These are phyloP conservation scores for Falco naumanni DNA, from an alignment of 2,797 vertebrate species.

Conservation along the genomic window DNA sequence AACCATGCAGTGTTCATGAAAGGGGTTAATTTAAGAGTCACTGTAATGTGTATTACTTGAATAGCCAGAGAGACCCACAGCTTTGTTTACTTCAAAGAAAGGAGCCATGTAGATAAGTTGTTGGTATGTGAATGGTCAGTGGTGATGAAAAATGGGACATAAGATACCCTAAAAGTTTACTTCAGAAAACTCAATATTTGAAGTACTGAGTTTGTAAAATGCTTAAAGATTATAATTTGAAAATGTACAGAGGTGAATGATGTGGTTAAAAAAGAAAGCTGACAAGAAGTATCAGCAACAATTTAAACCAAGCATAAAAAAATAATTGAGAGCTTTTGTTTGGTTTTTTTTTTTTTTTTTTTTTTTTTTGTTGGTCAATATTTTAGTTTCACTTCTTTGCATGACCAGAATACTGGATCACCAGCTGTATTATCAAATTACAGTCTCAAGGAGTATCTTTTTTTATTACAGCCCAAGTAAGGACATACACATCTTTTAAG, in stretches of 20 bases:
- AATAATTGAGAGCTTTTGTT: not conserved
- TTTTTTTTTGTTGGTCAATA: not conserved
- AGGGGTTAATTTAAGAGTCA: not conserved
- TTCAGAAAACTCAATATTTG: not conserved
- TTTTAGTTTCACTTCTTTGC: not conserved
- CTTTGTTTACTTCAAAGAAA: constrained; percentile 32
- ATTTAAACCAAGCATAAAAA: not conserved
- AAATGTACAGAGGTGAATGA: not conserved
- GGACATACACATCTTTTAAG: not conserved
- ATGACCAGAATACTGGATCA: not conserved
- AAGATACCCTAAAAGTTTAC: not conserved
- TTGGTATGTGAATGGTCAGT: not conserved
- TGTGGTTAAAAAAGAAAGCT: not conserved
- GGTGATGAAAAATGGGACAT: not conserved
- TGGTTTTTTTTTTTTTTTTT: not conserved
- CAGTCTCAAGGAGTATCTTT: not conserved
- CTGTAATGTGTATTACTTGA: not conserved
- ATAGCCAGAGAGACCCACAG: not conserved
- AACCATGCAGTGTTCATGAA: not conserved
- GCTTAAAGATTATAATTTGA: not conserved
- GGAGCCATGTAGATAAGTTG: not conserved
- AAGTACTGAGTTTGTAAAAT: not conserved
- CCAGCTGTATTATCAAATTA: not conserved
- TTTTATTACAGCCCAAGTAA: not conserved
- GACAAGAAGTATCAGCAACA: not conserved